Evolutionary conservation across 2,797 vertebrate species (phyloP).

Genomic region (Strix occidentalis): DNA sequence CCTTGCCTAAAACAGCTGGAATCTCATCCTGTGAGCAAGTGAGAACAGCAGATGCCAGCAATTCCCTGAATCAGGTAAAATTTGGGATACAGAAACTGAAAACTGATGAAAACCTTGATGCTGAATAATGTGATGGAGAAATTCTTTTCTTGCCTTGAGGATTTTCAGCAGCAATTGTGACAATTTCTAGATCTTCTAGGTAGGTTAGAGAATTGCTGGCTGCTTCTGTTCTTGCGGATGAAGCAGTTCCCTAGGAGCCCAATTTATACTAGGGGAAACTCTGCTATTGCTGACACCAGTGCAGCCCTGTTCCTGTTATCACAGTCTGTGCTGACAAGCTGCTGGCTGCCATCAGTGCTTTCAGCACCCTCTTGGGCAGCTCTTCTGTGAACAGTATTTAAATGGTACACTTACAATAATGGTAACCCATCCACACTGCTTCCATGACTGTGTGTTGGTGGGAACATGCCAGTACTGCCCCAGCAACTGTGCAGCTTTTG

Average conservation of each 20-base stretch:
- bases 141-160: background rate
- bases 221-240: background rate
- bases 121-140: background rate
- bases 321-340: slow-evolving; percentile 2
- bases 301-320: slow-evolving; percentile 25
- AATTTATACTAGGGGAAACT: rapidly evolving
- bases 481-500: background rate
- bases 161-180: background rate
- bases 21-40: background rate
- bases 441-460: background rate
- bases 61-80: background rate
- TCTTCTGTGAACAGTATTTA: slow-evolving; percentile 24
- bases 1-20: background rate
- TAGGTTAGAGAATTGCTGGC: background rate
- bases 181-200: background rate
- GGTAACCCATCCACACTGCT: background rate
- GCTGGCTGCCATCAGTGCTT: slow-evolving; percentile 10
- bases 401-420: background rate
- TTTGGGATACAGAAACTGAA: background rate
- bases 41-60: background rate
- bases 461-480: background rate
- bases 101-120: background rate
- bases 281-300: background rate
- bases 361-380: slow-evolving; percentile 53
- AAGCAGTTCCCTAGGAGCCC: background rate